phyloP scores from a whole-genome alignment of 2,113 vertebrate genomes.

The Aplodontia rufa region DNA sequence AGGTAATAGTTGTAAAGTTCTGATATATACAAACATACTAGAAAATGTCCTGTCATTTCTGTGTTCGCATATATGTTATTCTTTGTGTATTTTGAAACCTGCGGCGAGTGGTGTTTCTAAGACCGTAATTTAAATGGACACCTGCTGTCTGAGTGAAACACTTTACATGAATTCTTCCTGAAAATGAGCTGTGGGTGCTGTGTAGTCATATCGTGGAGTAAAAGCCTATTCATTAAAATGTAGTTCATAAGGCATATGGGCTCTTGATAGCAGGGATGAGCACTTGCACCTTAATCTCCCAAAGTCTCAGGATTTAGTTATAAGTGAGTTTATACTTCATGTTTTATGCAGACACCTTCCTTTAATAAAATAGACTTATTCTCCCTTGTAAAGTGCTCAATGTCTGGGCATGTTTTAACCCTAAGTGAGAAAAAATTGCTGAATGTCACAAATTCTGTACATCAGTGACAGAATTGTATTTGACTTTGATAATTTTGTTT shows the following conservation, averaged over 20 bases:
- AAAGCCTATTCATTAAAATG: slow-evolving; percentile 9
- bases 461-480: not conserved
- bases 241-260: not conserved
- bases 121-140: not conserved
- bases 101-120: not conserved
- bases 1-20: not conserved
- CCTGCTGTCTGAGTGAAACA: not conserved
- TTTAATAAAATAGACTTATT: not conserved
- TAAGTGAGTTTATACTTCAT: not conserved
- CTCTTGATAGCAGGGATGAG: not conserved
- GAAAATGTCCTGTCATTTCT: not conserved
- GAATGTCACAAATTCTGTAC: not conserved
- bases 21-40: not conserved
- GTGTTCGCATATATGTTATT: not conserved
- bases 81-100: not conserved
- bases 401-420: not conserved
- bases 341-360: not conserved
- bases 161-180: slow-evolving; percentile 3
- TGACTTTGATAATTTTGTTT: not conserved
- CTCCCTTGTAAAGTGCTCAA: not conserved
- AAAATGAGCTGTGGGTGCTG: not conserved
- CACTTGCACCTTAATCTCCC: slow-evolving; percentile 13
- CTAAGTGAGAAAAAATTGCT: not conserved
- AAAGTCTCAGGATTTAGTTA: not conserved
- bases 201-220: not conserved